Evolutionary conservation across 2,888 invertebrate genomes (phyloP).

Genomic region (Catocala fraxini): DNA sequence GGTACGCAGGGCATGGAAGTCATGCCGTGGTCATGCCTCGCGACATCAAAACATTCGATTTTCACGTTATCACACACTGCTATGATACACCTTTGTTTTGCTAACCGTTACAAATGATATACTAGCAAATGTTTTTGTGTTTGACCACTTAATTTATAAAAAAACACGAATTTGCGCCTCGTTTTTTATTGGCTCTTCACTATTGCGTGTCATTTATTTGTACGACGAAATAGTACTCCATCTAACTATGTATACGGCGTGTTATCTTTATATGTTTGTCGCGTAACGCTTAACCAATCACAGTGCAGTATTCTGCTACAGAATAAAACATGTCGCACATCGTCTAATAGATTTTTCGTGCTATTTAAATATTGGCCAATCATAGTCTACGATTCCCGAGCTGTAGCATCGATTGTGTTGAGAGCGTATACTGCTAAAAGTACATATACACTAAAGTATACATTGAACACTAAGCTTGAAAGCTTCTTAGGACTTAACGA

Average conservation of each 20-base stretch:
- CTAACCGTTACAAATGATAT: conserved; percentile 64
- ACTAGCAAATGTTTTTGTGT: conserved; percentile 69
- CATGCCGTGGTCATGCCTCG: conserved; percentile 83
- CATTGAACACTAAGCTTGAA: conserved; percentile 21
- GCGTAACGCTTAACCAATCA: conserved; percentile 50
- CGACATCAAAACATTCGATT: conserved; percentile 82
- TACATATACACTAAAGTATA: conserved; percentile 17
- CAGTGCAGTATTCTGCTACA: conserved; percentile 33
- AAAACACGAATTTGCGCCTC: conserved; percentile 82
- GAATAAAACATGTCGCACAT: conserved; percentile 28
- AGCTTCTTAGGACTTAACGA: conserved; percentile 14
- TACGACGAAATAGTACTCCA: conserved; percentile 78
- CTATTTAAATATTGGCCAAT: conserved; percentile 49
- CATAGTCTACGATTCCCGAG: conserved; percentile 31
- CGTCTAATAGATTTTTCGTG: conserved; percentile 44
- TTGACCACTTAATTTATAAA: conserved; percentile 75
- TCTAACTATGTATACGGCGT: conserved; percentile 48
- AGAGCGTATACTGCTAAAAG: conserved; percentile 25
- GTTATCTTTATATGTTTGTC: conserved; percentile 55
- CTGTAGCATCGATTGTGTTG: conserved; percentile 48
- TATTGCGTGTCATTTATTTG: conserved; percentile 87
- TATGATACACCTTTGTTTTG: conserved; percentile 55
- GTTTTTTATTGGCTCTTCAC: conserved; percentile 83
- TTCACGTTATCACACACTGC: conserved; percentile 62
- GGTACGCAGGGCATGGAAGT: conserved; percentile 87